Conservation (phyloP, 1,140 invertebrate species). For the Metopolophium dirhodum region DNA sequence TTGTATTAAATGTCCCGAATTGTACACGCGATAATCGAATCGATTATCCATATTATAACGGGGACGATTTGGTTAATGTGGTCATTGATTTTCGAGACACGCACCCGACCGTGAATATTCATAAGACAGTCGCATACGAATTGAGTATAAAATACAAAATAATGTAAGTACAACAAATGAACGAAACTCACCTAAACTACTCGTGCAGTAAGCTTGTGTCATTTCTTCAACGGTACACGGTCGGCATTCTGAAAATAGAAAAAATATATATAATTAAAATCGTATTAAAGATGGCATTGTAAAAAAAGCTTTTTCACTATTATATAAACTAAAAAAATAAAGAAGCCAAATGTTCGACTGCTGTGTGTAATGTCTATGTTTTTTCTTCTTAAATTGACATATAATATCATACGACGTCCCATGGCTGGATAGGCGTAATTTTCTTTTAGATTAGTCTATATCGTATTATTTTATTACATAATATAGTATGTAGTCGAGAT, state of each 20-base stretch:
- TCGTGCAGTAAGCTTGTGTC: slow-evolving; percentile 56
- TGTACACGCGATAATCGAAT: neutral
- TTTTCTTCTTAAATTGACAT: slow-evolving; percentile 28
- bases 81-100: neutral
- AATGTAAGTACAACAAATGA: neutral
- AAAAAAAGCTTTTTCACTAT: neutral
- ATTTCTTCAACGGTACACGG: slow-evolving; percentile 54
- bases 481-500: neutral
- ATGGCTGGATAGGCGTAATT: neutral
- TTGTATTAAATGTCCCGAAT: neutral
- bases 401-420: slow-evolving; percentile 28
- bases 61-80: neutral
- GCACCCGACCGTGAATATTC: neutral
- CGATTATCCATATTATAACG: neutral
- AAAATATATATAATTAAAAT: slow-evolving; percentile 45
- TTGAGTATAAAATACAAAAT: neutral
- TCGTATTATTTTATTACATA: neutral
- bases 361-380: neutral
- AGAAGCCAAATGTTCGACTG: neutral
- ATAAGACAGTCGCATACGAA: neutral
- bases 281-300: slow-evolving; percentile 34
- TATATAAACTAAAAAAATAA: neutral
- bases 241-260: slow-evolving; percentile 46
- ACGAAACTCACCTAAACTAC: slow-evolving; percentile 48
- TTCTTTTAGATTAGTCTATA: neutral